Percentiles rank a stretch among this genome's conserved stretches.
Conservation (phyloP, 2,888 invertebrate genomes). For the Acheta domesticus region DNA sequence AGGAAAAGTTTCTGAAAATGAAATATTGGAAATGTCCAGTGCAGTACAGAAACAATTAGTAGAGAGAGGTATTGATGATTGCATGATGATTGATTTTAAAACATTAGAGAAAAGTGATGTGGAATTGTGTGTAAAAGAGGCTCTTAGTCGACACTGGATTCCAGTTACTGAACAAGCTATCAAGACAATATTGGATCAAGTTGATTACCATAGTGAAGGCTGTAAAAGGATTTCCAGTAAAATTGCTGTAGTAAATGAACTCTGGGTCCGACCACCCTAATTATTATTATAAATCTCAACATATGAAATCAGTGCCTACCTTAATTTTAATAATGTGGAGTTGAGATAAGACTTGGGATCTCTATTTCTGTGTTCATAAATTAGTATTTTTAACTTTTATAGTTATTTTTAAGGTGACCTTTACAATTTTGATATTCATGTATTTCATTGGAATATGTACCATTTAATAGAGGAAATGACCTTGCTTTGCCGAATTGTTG, state of each 20-base stretch:
- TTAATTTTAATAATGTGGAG: too few species aligned
- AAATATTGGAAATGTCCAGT: not conserved
- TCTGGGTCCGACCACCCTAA: not conserved
- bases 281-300: too few species aligned
- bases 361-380: too few species aligned
- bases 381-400: too few species aligned
- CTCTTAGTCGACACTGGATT: not conserved
- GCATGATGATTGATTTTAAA: slow-evolving; percentile 20
- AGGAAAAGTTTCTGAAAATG: not conserved
- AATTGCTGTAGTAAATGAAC: not conserved
- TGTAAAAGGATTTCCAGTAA: slow-evolving; percentile 27
- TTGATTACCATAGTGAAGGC: slow-evolving; percentile 20
- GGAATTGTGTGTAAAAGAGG: slow-evolving; percentile 22
- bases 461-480: too few species aligned
- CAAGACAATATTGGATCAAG: not conserved
- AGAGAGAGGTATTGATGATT: not conserved
- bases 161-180: not conserved
- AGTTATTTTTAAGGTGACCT: too few species aligned
- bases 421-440: too few species aligned
- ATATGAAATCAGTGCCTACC: too few species aligned
- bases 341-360: too few species aligned
- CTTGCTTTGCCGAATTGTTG: too few species aligned
- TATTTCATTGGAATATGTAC: too few species aligned
- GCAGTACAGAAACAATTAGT: not conserved
- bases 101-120: not conserved